A percentile compares a stretch with the other conserved stretches of the same genome.
Conservation (phyloP, 2,113 vertebrate genomes). For the Prionailurus bengalensis region DNA sequence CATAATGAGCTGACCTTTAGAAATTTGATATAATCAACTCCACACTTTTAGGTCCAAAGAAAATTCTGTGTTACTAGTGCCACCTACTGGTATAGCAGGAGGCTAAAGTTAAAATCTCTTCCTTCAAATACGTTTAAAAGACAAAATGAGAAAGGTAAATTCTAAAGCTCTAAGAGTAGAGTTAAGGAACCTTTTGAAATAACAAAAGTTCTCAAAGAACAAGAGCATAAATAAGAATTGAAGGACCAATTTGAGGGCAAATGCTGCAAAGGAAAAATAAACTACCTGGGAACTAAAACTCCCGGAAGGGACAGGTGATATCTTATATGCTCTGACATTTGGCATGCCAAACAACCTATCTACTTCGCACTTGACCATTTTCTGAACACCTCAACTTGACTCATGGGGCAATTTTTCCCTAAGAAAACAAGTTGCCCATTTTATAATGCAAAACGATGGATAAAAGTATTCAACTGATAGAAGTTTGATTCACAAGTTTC, state of each 20-base stretch:
- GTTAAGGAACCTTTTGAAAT: background rate
- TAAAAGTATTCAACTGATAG: background rate
- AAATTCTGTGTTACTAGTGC: constrained; percentile 47
- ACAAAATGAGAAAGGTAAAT: constrained; percentile 53
- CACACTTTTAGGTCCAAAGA: background rate
- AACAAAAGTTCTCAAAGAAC: constrained; percentile 39
- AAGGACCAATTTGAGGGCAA: constrained; percentile 12
- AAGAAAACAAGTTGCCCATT: constrained; percentile 56
- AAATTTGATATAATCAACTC: background rate
- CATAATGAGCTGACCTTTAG: constrained; percentile 22
- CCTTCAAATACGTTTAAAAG: background rate
- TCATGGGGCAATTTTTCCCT: background rate
- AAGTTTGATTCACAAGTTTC: background rate
- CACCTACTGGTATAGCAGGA: constrained; percentile 51
- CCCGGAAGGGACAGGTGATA: background rate
- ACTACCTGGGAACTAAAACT: background rate
- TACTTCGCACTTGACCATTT: background rate
- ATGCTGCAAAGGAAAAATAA: constrained; percentile 47
- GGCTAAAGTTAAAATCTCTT: constrained; percentile 29
- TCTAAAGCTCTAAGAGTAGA: background rate
- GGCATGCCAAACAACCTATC: background rate
- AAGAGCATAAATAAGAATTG: background rate
- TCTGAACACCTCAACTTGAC: constrained; percentile 1
- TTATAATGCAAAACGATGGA: constrained; percentile 47
- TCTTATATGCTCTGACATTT: background rate